Evolutionary conservation across 1,140 invertebrate species (phyloP), one percentile per base, ranked within the genome.

Genomic region (Matsumurasca onukii): DNA sequence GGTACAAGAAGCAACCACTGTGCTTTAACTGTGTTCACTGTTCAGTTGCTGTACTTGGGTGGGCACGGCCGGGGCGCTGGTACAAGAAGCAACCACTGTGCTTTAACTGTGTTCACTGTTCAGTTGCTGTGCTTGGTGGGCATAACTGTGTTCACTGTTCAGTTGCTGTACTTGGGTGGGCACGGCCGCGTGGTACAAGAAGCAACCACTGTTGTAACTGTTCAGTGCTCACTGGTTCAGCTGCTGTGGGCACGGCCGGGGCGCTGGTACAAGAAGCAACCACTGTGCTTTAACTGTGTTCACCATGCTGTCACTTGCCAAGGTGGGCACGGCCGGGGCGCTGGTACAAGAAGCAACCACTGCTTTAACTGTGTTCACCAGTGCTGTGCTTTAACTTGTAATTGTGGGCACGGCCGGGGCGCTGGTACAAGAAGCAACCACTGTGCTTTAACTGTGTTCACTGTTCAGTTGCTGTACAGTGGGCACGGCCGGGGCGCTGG

Each of bases 61-160:
- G 95, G 95, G 95, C 93, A 0, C 84, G 90, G 72, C 90, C 93
- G 25, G 84, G 83, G 1, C 91, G 91, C 76, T 94, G 92, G 88
- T 93, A 89, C 77, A 97, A 96, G 78, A 88, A 90, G 65, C 96
- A 98, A 76, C 96, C 96, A 0, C 79, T 98, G 0, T 93, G 93
- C 83, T 79, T 98, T 17, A 39, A 39, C 34, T 39, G 5, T 39
- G 34, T 9, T 9, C 34, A 39, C 17, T 39, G 5, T 5, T 9
- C 17, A 39, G 17, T 39, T 39, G 34, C 17, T 39, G 34, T 39
- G 17, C n/a, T n/a, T n/a, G n/a, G n/a, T n/a, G n/a, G n/a, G n/a
- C n/a, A n/a, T n/a, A n/a, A n/a, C n/a, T n/a, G n/a, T n/a, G n/a
- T 9, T 9, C 34, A 39, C 17, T 39, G 5, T 5, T 9, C 17